These are phyloP conservation scores for Cosmia trapezina DNA, from an alignment of 2,888 invertebrate species.

Conservation along the genomic window DNA sequence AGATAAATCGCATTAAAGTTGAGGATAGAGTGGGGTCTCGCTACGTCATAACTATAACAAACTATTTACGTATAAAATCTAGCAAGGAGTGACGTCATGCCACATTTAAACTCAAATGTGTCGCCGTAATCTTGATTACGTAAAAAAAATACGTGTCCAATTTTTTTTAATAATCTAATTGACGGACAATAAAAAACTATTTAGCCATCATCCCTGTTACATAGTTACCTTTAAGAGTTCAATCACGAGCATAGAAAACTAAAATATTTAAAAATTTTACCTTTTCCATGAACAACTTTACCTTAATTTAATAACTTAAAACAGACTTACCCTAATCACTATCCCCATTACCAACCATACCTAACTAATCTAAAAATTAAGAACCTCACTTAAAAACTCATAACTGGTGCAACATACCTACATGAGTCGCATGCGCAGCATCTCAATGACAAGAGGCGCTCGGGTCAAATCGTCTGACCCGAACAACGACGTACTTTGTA, in stretches of 20 bases:
- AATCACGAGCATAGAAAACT: neutral
- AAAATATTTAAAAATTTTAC: neutral
- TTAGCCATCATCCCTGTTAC: too few relatives aligned
- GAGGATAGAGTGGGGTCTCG: too few relatives aligned
- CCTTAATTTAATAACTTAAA: neutral
- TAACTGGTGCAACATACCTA: conserved; percentile 5
- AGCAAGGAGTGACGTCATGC: too few relatives aligned
- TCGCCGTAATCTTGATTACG: too few relatives aligned
- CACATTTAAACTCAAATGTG: too few relatives aligned
- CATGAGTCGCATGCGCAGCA: conserved; percentile 25
- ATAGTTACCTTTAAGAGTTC: neutral
- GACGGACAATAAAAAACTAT: too few relatives aligned
- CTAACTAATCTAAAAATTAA: conserved; percentile 1
- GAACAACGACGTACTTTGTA: conserved; percentile 15
- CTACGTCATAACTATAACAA: too few relatives aligned
- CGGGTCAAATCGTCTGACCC: conserved; percentile 55
- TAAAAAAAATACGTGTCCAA: too few relatives aligned
- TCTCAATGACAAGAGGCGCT: conserved; percentile 35
- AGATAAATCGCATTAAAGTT: too few relatives aligned
- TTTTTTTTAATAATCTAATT: too few relatives aligned
- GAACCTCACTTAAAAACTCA: conserved; percentile 31
- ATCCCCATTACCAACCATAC: conserved; percentile 2
- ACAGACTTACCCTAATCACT: conserved; percentile 11
- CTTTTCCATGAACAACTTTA: neutral
- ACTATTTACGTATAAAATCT: too few relatives aligned